phyloP scores from a whole-genome alignment of 1,140 invertebrate genomes.

The Mercenaria mercenaria region DNA sequence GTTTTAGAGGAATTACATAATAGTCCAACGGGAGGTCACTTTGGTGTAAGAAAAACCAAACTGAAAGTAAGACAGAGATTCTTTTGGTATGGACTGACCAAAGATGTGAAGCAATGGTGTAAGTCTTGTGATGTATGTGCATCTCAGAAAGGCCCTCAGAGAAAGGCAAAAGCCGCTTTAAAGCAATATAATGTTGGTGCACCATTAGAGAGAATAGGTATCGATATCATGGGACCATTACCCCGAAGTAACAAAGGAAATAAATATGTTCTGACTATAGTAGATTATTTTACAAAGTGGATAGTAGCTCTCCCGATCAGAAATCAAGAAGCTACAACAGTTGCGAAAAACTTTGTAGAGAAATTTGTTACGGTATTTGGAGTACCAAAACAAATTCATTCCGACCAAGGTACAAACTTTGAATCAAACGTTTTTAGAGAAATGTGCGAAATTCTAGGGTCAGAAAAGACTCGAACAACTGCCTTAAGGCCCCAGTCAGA shows the following conservation, averaged over 20 bases:
- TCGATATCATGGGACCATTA: constrained; percentile 66
- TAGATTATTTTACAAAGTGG: constrained; percentile 77
- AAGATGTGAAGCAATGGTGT: too few species aligned
- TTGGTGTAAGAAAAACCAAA: too few species aligned
- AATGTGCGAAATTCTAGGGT: neutral
- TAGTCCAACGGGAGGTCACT: too few species aligned
- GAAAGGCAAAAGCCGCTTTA: constrained; percentile 26
- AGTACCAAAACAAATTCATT: constrained; percentile 80
- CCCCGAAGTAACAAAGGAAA: neutral
- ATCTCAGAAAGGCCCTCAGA: neutral
- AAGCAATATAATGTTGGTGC: constrained; percentile 63
- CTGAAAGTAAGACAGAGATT: too few species aligned
- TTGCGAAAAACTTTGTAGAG: constrained; percentile 82
- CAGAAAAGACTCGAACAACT: neutral
- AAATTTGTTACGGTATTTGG: constrained; percentile 82
- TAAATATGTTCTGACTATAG: neutral
- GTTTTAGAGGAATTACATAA: too few species aligned
- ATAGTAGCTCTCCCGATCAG: constrained; percentile 69
- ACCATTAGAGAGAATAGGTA: constrained; percentile 42
- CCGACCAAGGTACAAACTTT: constrained; percentile 80
- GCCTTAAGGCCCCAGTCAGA: constrained; percentile 50
- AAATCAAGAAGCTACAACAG: constrained; percentile 72
- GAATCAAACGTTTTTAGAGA: neutral
- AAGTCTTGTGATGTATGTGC: constrained; percentile 63
- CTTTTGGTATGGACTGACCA: too few species aligned